Base-by-base conservation (phyloP, 2,797 vertebrate species). In the Phalanger gymnotis region DNA sequence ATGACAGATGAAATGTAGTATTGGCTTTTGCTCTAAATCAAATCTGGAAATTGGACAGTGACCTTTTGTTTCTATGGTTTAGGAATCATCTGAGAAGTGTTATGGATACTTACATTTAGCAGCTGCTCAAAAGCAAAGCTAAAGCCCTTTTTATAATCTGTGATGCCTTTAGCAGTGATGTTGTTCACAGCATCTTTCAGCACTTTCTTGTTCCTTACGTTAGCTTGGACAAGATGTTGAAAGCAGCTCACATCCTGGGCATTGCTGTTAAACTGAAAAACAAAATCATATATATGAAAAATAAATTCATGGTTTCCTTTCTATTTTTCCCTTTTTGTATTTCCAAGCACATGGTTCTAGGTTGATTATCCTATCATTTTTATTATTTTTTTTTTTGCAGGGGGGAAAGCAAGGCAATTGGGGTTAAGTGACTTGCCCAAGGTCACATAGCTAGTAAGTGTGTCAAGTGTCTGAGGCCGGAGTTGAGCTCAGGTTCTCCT, bases 151-250 rank as follows among this genome's bases (percentile, higher is more conserved):
- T 99, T 99, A 98, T 99, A 99, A 98, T 99, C 99, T 0, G 99
- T 99, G 90, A 99, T 99, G 97, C 99, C 99, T 98, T 99, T 99
- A 0, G 99, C 99, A 22, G 99, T 99, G 97, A 99, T 99, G 98
- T 99, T 99, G 98, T 99, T 99, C 47, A 99, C 99, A 0, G 99
- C 99, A 52, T 99, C 99, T 98, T 99, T 99, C 98, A 99, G 98
- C 96, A 99, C 99, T 98, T 99, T 99, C 98, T 99, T 99, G 98
- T 99, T 99, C 97, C 99, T 99, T 92, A 99, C 99, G 13, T 99
- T 99, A 94, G 99, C 99, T 98, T 99, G 99, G 95, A 99, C 99
- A 97, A 99, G 99, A 96, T 99, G 99, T 96, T 99, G 99, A 95
- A 99, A 99, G 97, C 99, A 99, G 73, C 99, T 99, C 40, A 99